Evolutionary conservation across 1,140 invertebrate genomes (phyloP).

Genomic region (Orius insidiosus): DNA sequence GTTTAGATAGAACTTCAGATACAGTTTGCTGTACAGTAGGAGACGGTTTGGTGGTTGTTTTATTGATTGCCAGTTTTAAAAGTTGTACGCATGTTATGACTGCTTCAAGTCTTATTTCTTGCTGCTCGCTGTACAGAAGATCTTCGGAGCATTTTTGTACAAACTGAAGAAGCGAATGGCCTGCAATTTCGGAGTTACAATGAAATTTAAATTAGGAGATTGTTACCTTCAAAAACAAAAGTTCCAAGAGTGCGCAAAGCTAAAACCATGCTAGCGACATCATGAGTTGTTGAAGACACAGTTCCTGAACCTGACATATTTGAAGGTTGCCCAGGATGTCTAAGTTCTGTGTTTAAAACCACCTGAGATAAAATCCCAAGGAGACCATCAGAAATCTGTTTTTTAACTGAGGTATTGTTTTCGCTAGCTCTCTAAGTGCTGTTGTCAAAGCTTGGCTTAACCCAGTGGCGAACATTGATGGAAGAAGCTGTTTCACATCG

Average conservation of each 20-base stretch:
- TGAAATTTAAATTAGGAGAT: background rate
- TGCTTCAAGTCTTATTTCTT: conserved; percentile 83
- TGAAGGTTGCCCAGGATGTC: conserved; percentile 49
- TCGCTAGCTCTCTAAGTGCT: conserved; percentile 75
- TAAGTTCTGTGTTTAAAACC: conserved; percentile 70
- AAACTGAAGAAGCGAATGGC: conserved; percentile 81
- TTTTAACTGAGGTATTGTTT: conserved; percentile 73
- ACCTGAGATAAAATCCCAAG: conserved; percentile 46
- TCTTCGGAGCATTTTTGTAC: conserved; percentile 81
- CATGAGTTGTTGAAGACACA: conserved; percentile 28
- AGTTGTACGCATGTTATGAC: conserved; percentile 84
- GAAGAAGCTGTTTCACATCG: conserved; percentile 72
- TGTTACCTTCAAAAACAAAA: conserved; percentile 80
- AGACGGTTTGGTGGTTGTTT: conserved; percentile 31
- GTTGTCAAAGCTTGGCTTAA: conserved; percentile 79
- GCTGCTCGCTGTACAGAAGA: conserved; percentile 80
- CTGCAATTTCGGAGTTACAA: conserved; percentile 27
- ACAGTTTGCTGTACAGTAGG: conserved; percentile 71
- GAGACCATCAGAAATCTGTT: conserved; percentile 75
- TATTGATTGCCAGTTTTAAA: conserved; percentile 55
- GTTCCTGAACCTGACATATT: conserved; percentile 11
- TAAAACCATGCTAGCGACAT: conserved; percentile 70
- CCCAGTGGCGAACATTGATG: conserved; percentile 82
- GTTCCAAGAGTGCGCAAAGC: conserved; percentile 85
- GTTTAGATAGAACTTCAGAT: conserved; percentile 73